A percentile compares a stretch with the other conserved stretches of the same genome.
Evolutionary conservation across 2,797 vertebrate genomes (phyloP).

Genomic region (Enteromius anoplus): DNA sequence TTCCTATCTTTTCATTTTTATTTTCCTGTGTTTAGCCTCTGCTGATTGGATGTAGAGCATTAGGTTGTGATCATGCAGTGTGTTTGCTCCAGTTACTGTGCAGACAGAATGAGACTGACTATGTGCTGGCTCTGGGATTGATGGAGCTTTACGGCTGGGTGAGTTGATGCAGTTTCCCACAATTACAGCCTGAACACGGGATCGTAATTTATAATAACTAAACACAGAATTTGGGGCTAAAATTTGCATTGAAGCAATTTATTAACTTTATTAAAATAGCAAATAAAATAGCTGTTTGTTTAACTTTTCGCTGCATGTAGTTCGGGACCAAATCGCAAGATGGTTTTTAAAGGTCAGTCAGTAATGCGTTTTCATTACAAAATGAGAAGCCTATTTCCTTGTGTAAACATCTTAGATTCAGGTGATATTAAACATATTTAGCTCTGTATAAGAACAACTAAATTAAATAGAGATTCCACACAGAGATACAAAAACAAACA

Average conservation of each 20-base stretch:
- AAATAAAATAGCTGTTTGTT: neutral
- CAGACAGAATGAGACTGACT: slow-evolving; percentile 59
- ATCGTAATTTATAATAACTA: neutral
- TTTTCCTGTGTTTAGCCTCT: slow-evolving; percentile 14
- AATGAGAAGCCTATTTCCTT: neutral
- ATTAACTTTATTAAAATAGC: neutral
- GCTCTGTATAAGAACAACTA: neutral
- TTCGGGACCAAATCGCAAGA: neutral
- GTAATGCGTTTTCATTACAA: neutral
- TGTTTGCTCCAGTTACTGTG: slow-evolving; percentile 74
- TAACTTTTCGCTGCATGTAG: neutral
- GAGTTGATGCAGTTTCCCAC: slow-evolving; percentile 60
- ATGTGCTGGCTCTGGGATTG: slow-evolving; percentile 22
- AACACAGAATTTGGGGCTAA: neutral
- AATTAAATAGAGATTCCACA: neutral
- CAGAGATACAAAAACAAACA: neutral
- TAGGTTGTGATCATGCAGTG: slow-evolving; percentile 64
- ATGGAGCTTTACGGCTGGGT: slow-evolving; percentile 51
- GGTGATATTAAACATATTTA: neutral
- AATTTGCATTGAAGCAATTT: neutral
- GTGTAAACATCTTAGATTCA: neutral
- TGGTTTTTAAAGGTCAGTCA: neutral
- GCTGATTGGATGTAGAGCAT: slow-evolving; percentile 54
- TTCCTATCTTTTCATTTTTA: slow-evolving; percentile 16
- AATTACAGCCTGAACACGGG: slow-evolving; percentile 12